These are phyloP conservation scores for Schizopygopsis malacanthus DNA, from an alignment of 2,797 vertebrate species.

Conservation along the genomic window DNA sequence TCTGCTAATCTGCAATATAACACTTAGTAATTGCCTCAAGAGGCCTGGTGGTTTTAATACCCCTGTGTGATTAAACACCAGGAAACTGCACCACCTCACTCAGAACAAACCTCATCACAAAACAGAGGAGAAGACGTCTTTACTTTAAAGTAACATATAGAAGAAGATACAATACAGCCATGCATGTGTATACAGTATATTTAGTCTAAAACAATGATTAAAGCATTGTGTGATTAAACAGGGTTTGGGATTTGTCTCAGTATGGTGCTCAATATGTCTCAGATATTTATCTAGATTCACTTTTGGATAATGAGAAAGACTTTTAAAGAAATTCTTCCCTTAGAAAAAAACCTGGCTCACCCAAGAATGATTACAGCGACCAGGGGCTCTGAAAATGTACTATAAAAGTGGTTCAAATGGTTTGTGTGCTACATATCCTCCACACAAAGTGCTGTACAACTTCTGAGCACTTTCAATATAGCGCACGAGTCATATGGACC, in stretches of 20 bases:
- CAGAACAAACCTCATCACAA: slow-evolving; percentile 32
- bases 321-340: not conserved
- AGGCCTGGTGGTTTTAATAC: slow-evolving; percentile 63
- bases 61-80: slow-evolving; percentile 65
- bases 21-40: slow-evolving; percentile 66
- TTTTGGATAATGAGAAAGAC: not conserved
- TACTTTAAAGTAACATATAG: not conserved
- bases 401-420: not conserved
- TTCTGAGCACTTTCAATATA: not conserved
- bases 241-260: slow-evolving; percentile 75
- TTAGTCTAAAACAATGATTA: slow-evolving; percentile 25
- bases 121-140: not conserved
- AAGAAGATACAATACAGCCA: slow-evolving; percentile 37
- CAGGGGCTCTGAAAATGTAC: not conserved
- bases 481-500: not conserved
- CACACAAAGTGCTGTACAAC: not conserved
- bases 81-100: slow-evolving; percentile 51
- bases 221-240: slow-evolving; percentile 59
- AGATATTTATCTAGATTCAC: slow-evolving; percentile 60
- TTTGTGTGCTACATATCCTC: not conserved
- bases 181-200: not conserved
- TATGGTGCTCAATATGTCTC: slow-evolving; percentile 45
- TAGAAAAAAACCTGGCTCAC: not conserved
- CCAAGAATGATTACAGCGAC: not conserved
- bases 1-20: slow-evolving; percentile 62